Conservation (phyloP, 2,888 invertebrate species). For the Osedax fenrisi region DNA sequence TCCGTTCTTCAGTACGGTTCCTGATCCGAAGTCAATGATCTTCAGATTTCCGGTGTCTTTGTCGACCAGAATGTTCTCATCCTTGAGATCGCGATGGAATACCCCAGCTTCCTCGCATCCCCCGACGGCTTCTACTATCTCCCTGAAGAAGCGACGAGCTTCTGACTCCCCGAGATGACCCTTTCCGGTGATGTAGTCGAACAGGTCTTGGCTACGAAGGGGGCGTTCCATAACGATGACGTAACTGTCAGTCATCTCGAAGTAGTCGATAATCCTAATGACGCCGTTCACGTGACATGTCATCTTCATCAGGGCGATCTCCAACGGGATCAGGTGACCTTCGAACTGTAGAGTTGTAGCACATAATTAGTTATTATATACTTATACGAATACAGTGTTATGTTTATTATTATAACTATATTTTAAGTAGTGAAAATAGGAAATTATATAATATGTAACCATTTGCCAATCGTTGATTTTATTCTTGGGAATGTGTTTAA, state of each 20-base stretch:
- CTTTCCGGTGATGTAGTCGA: constrained; percentile 57
- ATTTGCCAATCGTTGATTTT: too few relatives aligned
- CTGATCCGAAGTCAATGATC: constrained; percentile 59
- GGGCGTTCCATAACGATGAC: constrained; percentile 57
- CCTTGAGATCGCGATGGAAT: constrained; percentile 57
- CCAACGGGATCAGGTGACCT: constrained; percentile 54
- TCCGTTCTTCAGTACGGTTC: constrained; percentile 54
- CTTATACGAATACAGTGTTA: too few relatives aligned
- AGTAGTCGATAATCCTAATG: constrained; percentile 55
- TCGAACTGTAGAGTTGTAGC: too few relatives aligned
- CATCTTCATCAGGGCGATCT: constrained; percentile 54
- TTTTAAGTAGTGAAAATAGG: too few relatives aligned
- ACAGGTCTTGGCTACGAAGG: constrained; percentile 55
- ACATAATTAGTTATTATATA: too few relatives aligned
- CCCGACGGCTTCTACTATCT: constrained; percentile 54
- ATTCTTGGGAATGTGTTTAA: too few relatives aligned
- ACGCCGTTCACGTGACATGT: constrained; percentile 54
- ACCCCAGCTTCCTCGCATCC: constrained; percentile 54
- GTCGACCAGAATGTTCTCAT: constrained; percentile 58
- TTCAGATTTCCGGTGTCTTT: constrained; percentile 53
- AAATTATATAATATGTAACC: too few relatives aligned
- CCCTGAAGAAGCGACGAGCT: constrained; percentile 55
- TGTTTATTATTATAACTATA: too few relatives aligned
- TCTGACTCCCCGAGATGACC: constrained; percentile 53
- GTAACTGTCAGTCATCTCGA: constrained; percentile 53